Base-by-base conservation (phyloP, 2,797 vertebrate genomes). In the Urocyon cinereoargenteus region DNA sequence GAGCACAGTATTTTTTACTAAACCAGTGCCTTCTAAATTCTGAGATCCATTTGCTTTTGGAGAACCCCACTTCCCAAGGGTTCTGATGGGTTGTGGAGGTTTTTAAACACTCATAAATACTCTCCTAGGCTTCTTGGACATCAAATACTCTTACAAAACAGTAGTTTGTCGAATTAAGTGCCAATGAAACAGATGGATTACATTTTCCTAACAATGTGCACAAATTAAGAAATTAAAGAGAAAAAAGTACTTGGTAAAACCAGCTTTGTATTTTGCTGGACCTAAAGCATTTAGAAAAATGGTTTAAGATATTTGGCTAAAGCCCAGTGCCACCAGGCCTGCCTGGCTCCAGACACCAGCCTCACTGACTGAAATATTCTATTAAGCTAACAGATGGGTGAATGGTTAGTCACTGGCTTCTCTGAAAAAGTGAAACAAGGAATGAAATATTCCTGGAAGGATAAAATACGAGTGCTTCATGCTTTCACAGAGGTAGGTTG, bases 201-300 rank as follows among this genome's bases (percentile, higher is more conserved):
- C 21, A 97, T 97, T 97, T 97, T 75, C 93, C 28, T 97, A 93
- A 97, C 68, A 95, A 97, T 97, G 78, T 92, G 93, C 53, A 91
- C 95, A 97, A 96, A 97, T 98, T 97, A 92, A 97, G 96, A 96
- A 97, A 97, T 97, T 97, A 97, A 97, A 96, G 70, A 77, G 86
- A 95, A 96, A 97, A 97, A 96, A 87, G 55, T 40, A 92, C 62
- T 96, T 90, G 86, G 95, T 97, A 94, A 98, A 96, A 75, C 81
- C 49, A 94, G 91, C n/a, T 96, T 94, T 96, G 61, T 94, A 40
- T 97, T 97, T 97, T 97, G 68, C 66, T 97, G 66, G 81, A 53
- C 68, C 72, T 82, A 62, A 97, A 96, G 73, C 90, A 78, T 90
- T 93, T 92, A 96, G 84, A 55, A 93, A 97, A 97, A 93, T 81